Base-by-base conservation (phyloP, 2,888 invertebrate genomes). In the Congeria kusceri region DNA sequence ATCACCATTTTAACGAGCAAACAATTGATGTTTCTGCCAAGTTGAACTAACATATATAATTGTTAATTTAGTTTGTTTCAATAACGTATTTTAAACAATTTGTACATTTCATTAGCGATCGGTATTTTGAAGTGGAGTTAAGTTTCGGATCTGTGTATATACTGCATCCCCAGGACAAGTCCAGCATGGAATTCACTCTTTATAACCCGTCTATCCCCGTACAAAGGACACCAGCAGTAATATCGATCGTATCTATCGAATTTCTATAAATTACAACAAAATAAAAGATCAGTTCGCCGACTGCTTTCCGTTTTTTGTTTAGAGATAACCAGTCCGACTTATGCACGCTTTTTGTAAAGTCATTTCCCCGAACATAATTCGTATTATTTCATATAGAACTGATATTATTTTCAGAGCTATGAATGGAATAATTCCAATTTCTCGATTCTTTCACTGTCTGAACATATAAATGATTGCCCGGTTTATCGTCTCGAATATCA, bases 361-460 rank as follows among this genome's bases (percentile, higher is more conserved):
- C 74, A 79, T 79, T 78, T 74, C 56, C 57, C 70, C 47, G 61
- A 65, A 74, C 65, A 59, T 65, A 71, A 79, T 63, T 74, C 65
- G 74, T 74, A 79, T 79, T 79, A 74, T 74, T 79, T 70, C 70
- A 74, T 79, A 74, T 70, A 64, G 69, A 66, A 66, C 53, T 74
- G 66, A 74, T 79, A 79, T 79, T 63, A 79, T 57, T 79, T 79
- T 79, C 78, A 79, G 25, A 57, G 46, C 57, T 65, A 70, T 61
- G 56, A 39, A 44, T 47, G 47, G 66, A 66, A 59, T 70, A 63
- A 66, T 67, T 57, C 62, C 57, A 49, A 71, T 64, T 58, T 46
- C 29, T 64, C 56, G 58, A 64, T 64, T 64, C 47, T 29, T 29
- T 46, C 46, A 58, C n/a, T 72, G 71, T 58, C 58, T 63, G 63